Evolutionary conservation across 1,140 invertebrate species (phyloP), one percentile per base, ranked within the genome.

Genomic region (Sitobion miscanthi): DNA sequence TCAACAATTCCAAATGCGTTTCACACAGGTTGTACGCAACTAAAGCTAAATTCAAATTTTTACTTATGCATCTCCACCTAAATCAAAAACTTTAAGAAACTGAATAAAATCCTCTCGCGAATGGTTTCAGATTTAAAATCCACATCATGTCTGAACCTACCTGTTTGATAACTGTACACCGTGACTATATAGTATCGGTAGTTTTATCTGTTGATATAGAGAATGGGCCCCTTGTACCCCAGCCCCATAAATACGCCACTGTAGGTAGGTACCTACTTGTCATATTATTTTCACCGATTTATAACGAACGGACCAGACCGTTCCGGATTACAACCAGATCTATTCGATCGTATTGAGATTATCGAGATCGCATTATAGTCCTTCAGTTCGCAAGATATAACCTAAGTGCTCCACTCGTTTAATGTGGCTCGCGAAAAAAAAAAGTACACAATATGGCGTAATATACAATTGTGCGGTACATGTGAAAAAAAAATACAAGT

Each of bases 21-120:
- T 94, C 69, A 69, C 25, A 93, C 49, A 35, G 42, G 23, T 57
- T 89, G 38, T 42, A 94, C 45, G 54, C 52, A 85, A 54, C 38
- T 38, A 94, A 38, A 42, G 42, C 94, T 93, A 94, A 94, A 94
- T 94, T 95, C 90, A 95, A 94, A 94, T 52, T 38, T 90, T 90
- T 62, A 2, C 17, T 35, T 54, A 1, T 23, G 88, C 88, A 25
- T 90, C 49, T 57, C 89, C n/a, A 38, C 1, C 62, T 7, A 62
- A 57, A 57, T 62, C 54, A 9, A 52, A n/a, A 38, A 88, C 52
- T 93, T 83, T 52, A 23, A 93, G 42, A 94, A 94, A 93, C 45
- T 93, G 62, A 52, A 94, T 30, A 86, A 94, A 94, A 85, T 94
- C 25, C 54, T 94, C 82, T 30, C 35, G n/a, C 35, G n/a, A 86